Evolutionary conservation across 2,888 invertebrate species (phyloP).

Genomic region (Troides aeacus): DNA sequence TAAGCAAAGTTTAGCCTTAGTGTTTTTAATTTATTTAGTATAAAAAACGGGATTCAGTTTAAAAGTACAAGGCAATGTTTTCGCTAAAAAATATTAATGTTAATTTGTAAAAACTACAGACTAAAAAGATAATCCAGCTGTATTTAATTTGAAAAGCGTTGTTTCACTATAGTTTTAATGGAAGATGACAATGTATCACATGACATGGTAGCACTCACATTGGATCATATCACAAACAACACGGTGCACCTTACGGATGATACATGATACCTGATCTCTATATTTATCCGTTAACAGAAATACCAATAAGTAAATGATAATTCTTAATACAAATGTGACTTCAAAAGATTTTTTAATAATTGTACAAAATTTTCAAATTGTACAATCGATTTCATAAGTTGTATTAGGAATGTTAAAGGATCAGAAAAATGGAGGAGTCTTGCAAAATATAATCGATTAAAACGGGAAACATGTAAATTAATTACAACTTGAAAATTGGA

Average conservation of each 20-base stretch:
- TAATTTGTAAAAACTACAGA: neutral
- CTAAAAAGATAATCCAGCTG: neutral
- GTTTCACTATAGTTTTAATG: neutral
- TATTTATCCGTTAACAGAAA: conserved; percentile 17
- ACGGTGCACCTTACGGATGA: conserved; percentile 11
- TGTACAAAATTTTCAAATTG: conserved; percentile 22
- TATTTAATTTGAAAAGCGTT: neutral
- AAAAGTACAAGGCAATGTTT: too few relatives aligned
- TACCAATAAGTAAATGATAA: conserved; percentile 2
- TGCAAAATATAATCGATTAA: neutral
- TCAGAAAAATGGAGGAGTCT: neutral
- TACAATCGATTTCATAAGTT: conserved; percentile 11
- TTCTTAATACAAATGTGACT: conserved; percentile 8
- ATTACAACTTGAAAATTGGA: neutral
- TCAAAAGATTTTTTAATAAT: conserved; percentile 12
- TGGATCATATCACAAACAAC: conserved; percentile 8
- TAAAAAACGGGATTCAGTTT: too few relatives aligned
- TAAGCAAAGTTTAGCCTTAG: neutral
- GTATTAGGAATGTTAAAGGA: neutral
- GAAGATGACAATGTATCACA: conserved; percentile 1
- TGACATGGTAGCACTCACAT: conserved; percentile 1
- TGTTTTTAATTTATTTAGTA: too few relatives aligned
- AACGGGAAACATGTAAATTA: neutral
- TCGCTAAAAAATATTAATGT: too few relatives aligned
- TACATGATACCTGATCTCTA: neutral